Conservation (phyloP, 2,888 invertebrate genomes). For the Micoletzkya japonica region DNA sequence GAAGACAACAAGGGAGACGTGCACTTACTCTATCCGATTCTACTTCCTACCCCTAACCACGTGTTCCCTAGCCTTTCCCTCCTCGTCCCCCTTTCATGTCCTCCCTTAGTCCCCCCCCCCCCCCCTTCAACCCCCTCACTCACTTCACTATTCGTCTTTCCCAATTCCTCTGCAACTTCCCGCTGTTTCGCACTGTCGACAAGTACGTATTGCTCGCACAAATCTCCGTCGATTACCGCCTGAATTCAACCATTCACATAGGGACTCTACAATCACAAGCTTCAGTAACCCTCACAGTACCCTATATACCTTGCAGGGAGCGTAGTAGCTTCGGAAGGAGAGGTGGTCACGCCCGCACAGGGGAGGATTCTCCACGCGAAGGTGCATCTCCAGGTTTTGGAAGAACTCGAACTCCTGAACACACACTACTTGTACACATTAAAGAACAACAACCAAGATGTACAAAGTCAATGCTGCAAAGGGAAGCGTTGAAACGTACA, state of each 20-base stretch:
- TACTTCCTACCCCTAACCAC: no score
- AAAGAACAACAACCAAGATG: neutral
- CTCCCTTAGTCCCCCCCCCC: no score
- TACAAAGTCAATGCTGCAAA: neutral
- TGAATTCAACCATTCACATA: no score
- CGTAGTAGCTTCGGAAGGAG: slow-evolving; percentile 94
- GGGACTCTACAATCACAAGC: slow-evolving; percentile 57
- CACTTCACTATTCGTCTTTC: slow-evolving; percentile 89
- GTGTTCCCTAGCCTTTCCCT: slow-evolving; percentile 25
- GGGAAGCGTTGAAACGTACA: slow-evolving; percentile 39
- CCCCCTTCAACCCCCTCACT: no score
- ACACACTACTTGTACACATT: neutral
- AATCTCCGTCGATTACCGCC: slow-evolving; percentile 97
- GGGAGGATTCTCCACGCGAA: slow-evolving; percentile 94
- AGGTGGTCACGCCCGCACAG: slow-evolving; percentile 95
- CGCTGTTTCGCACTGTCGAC: slow-evolving; percentile 91
- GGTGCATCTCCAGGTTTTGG: slow-evolving; percentile 98
- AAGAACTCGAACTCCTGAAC: slow-evolving; percentile 93
- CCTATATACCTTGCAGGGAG: slow-evolving; percentile 82
- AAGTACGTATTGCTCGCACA: slow-evolving; percentile 97
- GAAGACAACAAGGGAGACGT: no score
- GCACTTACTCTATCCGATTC: no score
- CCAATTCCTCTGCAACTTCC: slow-evolving; percentile 89
- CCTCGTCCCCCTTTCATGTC: no score
- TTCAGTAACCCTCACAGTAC: neutral